Base-by-base conservation (phyloP, 2,113 vertebrate genomes). In the Festucalex cinctus region DNA sequence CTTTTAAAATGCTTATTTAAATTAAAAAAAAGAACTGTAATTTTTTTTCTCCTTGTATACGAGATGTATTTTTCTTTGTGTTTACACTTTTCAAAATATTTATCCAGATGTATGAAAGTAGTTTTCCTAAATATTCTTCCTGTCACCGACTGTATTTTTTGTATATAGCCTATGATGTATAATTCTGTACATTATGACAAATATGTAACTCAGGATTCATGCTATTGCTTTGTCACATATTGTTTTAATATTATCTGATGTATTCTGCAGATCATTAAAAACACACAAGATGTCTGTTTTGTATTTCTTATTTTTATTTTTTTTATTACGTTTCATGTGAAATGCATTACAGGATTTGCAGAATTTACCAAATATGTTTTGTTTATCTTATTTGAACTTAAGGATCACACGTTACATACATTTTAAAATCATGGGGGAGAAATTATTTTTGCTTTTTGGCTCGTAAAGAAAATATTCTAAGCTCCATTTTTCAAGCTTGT, bases 81-180 rank as follows among this genome's bases (percentile, higher is more conserved):
- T 81, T 71, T 81, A 81, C 72, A 39, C 72, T 75, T 54, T 39
- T 68, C 13, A 24, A 69, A 63, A 67, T 85, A 88, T 64, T 82
- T 71, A 75, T 80, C 72, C 69, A 69, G 48, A 79, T 80, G 56
- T 83, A 60, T 71, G 43, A 74, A 73, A 74, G 57, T 71, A 32
- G 57, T 59, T 58, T 13, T 64, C 62, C 63, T 66, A 76, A 74
- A 76, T 81, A 70, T 74, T 70, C 61, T 26, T 6, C 36, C 10
- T 81, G 71, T 70, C 76, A 78, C 79, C 77, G 43, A 24, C 37
- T 62, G 60, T 88, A 84, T 84, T 90, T n/a, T 83, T 86, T 87
- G 75, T 88, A 84, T 79, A 84, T 83, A 86, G 83, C 39, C 9
- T 41, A 12, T 46, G 17, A 17, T 46, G 82, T 75, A 70, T 53